phyloP scores from a whole-genome alignment of 2,888 invertebrate species.

The Lasioglossum pauxillum region DNA sequence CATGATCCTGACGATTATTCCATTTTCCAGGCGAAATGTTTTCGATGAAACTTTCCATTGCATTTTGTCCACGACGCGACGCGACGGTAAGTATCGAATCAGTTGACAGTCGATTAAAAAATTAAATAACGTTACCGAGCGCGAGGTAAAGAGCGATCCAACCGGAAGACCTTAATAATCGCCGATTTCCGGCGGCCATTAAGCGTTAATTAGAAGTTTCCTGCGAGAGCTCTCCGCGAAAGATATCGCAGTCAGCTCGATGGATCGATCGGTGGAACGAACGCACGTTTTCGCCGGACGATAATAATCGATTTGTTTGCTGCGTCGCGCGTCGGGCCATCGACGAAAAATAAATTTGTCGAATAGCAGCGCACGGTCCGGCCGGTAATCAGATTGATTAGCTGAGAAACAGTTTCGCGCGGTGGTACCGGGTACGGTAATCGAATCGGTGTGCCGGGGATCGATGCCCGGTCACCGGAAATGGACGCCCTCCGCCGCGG shows the following conservation, averaged over 20 bases:
- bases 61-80: too few species aligned
- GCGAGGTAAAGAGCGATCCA: not conserved
- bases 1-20: not conserved
- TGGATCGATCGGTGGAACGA: not conserved
- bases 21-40: not conserved
- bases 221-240: not conserved
- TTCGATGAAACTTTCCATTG: too few species aligned
- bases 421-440: constrained; percentile 24
- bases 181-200: not conserved
- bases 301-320: constrained; percentile 9
- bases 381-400: constrained; percentile 47
- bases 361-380: not conserved
- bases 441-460: constrained; percentile 23
- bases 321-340: too few species aligned
- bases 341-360: constrained; percentile 37
- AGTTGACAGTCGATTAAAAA: not conserved
- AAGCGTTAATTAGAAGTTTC: not conserved
- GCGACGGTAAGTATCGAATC: not conserved
- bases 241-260: not conserved
- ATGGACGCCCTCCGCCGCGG: constrained; percentile 4
- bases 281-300: not conserved
- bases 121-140: not conserved
- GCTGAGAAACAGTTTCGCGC: constrained; percentile 33
- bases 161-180: not conserved
- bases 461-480: constrained; percentile 30